Evolutionary conservation across 2,113 vertebrate genomes (phyloP), one percentile per base, ranked within the genome.

Genomic region (Syngnathus scovelli): DNA sequence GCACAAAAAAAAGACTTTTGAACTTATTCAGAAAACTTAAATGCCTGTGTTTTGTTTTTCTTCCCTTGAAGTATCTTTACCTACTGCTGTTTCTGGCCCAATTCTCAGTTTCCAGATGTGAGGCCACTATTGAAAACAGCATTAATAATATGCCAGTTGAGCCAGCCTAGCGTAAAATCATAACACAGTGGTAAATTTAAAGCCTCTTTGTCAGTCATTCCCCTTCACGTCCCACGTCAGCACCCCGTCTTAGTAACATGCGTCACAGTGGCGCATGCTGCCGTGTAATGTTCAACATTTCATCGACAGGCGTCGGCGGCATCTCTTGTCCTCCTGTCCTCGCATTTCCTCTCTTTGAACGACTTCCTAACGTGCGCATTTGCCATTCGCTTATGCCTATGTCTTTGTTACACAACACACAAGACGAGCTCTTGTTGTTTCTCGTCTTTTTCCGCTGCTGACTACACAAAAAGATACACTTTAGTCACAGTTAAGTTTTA

Each of bases 231-330:
- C 64, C 75, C 68, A 67, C 64, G 64, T 51, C 61, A 61, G 55
- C 67, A 63, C 64, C 75, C 52, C 48, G 54, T 67, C 71, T 54
- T 52, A 75, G 68, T 15, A 56, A 62, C 64, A 36, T 74, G 70
- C 64, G 51, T 69, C 79, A 82, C 63, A 56, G 69, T 46, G 46
- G 61, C 61, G 64, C 60, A 74, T 74, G 63, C 11, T 66, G 67
- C 61, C 46, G 59, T 65, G 49, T 60, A 19, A 69, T 55, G 55
- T 27, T 64, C n/a, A 66, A 63, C 65, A 66, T 64, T 67, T 61
- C 48, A 68, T 66, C 64, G 46, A 48, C 46, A 44, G 6, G n/a
- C 52, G n/a, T 37, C 70, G 61, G 59, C 64, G 59, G 21, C 48
- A n/a, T 67, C 52, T 61, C 75, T 62, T 16, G 2, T 61, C 64